Evolutionary conservation across 2,113 vertebrate genomes (phyloP).

Genomic region (Lontra canadensis): DNA sequence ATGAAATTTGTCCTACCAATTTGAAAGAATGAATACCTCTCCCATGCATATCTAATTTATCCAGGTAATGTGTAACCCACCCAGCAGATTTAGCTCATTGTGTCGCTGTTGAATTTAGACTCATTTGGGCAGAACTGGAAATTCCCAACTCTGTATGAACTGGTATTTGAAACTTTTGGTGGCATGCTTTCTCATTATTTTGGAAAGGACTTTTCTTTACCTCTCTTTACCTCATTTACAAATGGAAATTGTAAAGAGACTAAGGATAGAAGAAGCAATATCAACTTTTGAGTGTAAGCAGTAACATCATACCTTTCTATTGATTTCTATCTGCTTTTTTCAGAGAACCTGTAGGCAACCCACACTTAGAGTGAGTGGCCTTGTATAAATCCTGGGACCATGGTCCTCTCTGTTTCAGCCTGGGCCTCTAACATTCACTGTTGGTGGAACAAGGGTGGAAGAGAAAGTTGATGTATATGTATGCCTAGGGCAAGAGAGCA

Average conservation of each 20-base stretch:
- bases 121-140: background rate
- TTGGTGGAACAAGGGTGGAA: background rate
- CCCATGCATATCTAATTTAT: conserved; percentile 38
- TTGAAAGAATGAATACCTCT: conserved; percentile 37
- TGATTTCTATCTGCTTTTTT: background rate
- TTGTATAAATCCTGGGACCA: background rate
- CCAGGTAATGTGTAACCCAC: conserved; percentile 22
- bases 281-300: background rate
- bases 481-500: background rate
- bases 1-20: conserved; percentile 30
- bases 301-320: background rate
- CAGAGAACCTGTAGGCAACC: background rate
- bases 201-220: background rate
- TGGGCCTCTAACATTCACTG: background rate
- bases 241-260: background rate
- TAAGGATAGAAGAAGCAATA: background rate
- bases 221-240: background rate
- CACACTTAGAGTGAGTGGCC: background rate
- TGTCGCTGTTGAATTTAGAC: conserved; percentile 22
- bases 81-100: conserved; percentile 40
- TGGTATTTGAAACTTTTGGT: background rate
- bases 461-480: background rate
- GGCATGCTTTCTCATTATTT: background rate
- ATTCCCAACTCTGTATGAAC: background rate
- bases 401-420: background rate